Conservation (phyloP, 2,797 vertebrate genomes). For the Myoxocephalus aenaeus region DNA sequence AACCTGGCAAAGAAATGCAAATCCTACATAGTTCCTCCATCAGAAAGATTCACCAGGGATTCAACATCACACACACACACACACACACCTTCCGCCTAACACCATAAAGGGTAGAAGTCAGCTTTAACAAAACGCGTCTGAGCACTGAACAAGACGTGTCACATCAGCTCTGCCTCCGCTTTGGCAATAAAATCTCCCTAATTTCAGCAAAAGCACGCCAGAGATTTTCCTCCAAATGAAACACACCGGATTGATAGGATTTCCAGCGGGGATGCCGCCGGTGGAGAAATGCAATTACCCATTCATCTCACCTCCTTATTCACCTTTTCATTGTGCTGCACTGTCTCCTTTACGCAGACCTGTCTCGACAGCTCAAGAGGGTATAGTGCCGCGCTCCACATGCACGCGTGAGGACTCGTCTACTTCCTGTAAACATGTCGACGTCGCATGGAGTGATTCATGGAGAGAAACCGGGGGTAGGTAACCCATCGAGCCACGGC, state of each 20-base stretch:
- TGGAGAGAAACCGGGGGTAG: constrained; percentile 26
- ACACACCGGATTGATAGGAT: neutral
- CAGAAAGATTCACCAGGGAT: constrained; percentile 4
- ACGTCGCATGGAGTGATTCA: constrained; percentile 50
- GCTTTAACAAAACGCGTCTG: neutral
- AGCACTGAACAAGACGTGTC: constrained; percentile 1
- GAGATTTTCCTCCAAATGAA: constrained; percentile 1
- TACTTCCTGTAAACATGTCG: constrained; percentile 41
- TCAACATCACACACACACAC: constrained; percentile 9
- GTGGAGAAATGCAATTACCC: constrained; percentile 39
- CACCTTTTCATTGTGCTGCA: constrained; percentile 27
- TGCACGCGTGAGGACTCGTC: constrained; percentile 5
- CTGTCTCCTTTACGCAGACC: constrained; percentile 21
- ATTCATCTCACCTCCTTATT: constrained; percentile 39
- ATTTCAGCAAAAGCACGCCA: constrained; percentile 5
- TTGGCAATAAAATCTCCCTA: constrained; percentile 5
- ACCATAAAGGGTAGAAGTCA: constrained; percentile 36
- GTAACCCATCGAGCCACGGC: constrained; percentile 60
- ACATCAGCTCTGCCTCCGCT: neutral
- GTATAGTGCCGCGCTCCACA: neutral
- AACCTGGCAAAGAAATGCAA: neutral
- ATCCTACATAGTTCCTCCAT: neutral
- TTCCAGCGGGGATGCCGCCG: constrained; percentile 20
- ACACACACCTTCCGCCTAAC: neutral
- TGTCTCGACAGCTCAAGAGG: constrained; percentile 29